Evolutionary conservation across 2,797 vertebrate species (phyloP).

Genomic region (Ispidina lecontei): DNA sequence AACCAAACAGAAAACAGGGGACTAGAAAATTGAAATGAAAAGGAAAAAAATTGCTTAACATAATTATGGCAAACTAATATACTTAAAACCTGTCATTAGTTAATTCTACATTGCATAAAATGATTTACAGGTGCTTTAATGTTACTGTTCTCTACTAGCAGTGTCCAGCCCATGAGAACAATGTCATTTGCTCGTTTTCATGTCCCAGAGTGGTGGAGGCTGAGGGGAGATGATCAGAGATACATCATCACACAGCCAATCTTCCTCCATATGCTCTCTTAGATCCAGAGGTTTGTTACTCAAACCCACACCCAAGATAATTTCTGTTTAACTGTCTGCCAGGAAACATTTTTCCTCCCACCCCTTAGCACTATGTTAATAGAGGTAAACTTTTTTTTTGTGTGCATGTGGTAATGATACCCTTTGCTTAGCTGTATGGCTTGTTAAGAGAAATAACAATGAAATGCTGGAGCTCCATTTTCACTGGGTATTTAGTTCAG

Average conservation of each 20-base stretch:
- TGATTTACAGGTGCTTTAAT: neutral
- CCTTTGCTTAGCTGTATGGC: neutral
- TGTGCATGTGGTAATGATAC: neutral
- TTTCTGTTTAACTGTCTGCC: neutral
- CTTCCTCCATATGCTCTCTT: neutral
- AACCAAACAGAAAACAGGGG: neutral
- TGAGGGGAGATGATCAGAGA: neutral
- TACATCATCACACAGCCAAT: fast-evolving
- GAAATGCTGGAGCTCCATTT: neutral
- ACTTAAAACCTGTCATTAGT: neutral
- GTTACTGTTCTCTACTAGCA: neutral
- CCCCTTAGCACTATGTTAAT: neutral
- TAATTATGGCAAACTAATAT: neutral
- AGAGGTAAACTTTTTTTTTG: neutral
- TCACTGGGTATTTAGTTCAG: neutral
- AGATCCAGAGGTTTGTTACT: neutral
- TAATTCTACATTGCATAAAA: neutral
- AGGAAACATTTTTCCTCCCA: fast-evolving
- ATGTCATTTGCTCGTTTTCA: neutral
- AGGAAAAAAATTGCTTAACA: neutral
- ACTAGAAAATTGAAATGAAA: neutral
- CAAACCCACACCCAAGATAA: neutral
- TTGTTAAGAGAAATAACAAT: neutral
- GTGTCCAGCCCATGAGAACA: neutral
- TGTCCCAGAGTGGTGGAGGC: neutral